These are phyloP conservation scores for Tangara arthus DNA, from an alignment of 2,797 vertebrate species.

Conservation along the genomic window DNA sequence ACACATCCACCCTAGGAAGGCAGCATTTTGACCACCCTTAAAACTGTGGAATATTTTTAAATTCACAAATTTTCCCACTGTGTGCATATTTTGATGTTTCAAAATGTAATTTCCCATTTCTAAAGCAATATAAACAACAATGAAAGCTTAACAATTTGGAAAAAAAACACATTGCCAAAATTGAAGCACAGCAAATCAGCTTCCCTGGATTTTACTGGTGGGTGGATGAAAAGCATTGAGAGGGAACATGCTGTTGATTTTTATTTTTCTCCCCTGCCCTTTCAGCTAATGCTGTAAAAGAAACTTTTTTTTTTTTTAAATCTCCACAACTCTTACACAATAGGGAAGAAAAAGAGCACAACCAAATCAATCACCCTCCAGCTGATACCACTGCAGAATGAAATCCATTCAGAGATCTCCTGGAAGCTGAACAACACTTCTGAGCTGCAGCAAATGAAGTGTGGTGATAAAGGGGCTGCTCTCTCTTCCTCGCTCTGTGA, in stretches of 20 bases:
- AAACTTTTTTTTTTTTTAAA: background rate
- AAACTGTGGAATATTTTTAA: background rate
- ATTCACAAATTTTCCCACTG: background rate
- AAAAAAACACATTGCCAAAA: background rate
- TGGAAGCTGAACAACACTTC: background rate
- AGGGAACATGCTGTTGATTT: background rate
- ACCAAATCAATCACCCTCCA: background rate
- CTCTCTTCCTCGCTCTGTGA: background rate
- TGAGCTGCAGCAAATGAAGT: background rate
- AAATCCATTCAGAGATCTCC: slow-evolving; percentile 19
- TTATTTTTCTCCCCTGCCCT: background rate
- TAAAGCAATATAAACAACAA: background rate
- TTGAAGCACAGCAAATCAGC: background rate
- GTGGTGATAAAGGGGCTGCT: background rate
- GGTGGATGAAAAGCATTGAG: background rate
- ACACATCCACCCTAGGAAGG: background rate
- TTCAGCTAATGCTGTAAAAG: background rate
- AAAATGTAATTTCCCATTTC: background rate
- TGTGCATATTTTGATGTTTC: background rate
- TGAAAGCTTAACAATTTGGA: background rate
- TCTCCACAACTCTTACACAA: background rate
- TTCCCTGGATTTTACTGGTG: background rate
- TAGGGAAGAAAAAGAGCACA: background rate
- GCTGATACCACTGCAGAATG: background rate
- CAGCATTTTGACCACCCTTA: background rate